A percentile compares a stretch with the other conserved stretches of the same genome.
Conservation (phyloP, 2,888 invertebrate genomes). For the Pheosia gnoma region DNA sequence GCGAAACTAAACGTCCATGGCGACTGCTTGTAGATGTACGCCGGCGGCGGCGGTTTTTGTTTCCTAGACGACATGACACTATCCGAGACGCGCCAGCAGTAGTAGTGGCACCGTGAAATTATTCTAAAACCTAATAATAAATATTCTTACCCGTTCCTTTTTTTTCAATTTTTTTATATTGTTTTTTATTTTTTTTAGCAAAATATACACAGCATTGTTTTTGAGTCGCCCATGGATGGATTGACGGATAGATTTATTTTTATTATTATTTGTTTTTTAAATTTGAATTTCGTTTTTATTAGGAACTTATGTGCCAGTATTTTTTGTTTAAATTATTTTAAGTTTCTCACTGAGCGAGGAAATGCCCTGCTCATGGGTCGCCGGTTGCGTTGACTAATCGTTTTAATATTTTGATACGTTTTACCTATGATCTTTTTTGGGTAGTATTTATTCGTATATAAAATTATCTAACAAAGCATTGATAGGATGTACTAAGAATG, state of each 20-base stretch:
- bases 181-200: slow-evolving; percentile 40
- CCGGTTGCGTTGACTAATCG: too few species aligned
- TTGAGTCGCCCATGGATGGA: slow-evolving; percentile 37
- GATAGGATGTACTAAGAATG: too few species aligned
- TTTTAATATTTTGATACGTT: not conserved
- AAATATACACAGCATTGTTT: slow-evolving; percentile 41
- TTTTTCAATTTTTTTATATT: slow-evolving; percentile 43
- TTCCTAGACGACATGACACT: too few species aligned
- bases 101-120: too few species aligned
- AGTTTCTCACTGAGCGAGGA: too few species aligned
- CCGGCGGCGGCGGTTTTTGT: too few species aligned
- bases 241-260: slow-evolving; percentile 11
- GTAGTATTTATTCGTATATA: not conserved
- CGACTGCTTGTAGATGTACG: too few species aligned
- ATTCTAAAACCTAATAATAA: not conserved
- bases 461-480: not conserved
- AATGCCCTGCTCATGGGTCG: too few species aligned
- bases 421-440: not conserved
- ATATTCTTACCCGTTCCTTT: slow-evolving; percentile 15
- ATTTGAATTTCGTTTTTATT: not conserved
- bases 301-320: not conserved
- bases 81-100: too few species aligned
- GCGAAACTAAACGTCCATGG: too few species aligned
- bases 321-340: not conserved
- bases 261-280: not conserved